These are phyloP conservation scores for Pristionchus exspectatus DNA, from an alignment of 2,888 invertebrate species.

Conservation along the genomic window DNA sequence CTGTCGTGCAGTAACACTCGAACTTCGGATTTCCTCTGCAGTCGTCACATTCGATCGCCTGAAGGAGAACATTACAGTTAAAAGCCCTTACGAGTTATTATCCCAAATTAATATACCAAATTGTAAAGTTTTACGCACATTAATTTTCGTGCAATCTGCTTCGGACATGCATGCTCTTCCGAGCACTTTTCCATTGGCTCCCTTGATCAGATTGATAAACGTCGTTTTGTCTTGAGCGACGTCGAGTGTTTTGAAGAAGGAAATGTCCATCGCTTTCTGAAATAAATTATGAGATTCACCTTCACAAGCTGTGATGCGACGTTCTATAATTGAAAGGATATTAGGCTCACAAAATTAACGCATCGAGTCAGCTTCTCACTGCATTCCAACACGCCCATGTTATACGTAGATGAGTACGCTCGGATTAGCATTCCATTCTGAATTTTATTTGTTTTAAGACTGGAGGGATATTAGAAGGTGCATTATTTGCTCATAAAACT, in stretches of 20 bases:
- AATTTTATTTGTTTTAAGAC: not conserved
- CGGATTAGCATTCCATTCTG: not conserved
- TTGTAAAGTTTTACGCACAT: not conserved
- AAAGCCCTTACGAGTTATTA: too few species aligned
- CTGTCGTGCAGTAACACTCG: not conserved
- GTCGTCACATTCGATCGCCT: not conserved
- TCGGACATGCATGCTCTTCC: slow-evolving; percentile 15
- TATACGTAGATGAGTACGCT: not conserved
- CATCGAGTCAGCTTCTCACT: not conserved
- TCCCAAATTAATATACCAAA: not conserved
- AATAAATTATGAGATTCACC: not conserved
- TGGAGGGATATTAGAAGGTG: too few species aligned
- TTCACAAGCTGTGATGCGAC: too few species aligned
- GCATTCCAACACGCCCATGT: not conserved
- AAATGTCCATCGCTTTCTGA: slow-evolving; percentile 43
- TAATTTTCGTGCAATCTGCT: not conserved
- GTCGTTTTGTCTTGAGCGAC: slow-evolving; percentile 2
- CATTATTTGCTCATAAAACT: too few species aligned
- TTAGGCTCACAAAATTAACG: not conserved
- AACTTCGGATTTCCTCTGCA: not conserved
- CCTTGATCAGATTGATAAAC: not conserved
- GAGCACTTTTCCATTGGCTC: not conserved
- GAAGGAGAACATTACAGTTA: not conserved
- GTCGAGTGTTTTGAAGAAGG: slow-evolving; percentile 32
- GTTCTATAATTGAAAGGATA: too few species aligned